Evolutionary conservation across 2,797 vertebrate genomes (phyloP).

Genomic region (Danio albolineatus): DNA sequence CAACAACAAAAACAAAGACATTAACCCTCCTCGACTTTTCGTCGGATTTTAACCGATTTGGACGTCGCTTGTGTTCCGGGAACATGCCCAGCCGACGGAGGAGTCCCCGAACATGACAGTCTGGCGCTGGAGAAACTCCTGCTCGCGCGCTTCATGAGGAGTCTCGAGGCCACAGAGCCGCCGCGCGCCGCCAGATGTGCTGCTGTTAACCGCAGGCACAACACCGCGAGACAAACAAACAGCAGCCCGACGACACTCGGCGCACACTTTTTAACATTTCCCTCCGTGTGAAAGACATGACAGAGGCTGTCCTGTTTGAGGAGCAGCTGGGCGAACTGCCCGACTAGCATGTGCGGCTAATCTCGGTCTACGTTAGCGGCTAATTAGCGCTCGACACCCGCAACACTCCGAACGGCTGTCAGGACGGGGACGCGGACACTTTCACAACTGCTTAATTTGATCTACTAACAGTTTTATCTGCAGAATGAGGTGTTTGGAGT

Average conservation of each 20-base stretch:
- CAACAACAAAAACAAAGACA: conserved; percentile 53
- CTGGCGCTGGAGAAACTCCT: conserved; percentile 75
- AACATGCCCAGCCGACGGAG: conserved; percentile 56
- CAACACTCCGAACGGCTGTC: conserved; percentile 36
- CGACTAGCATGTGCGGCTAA: conserved; percentile 47
- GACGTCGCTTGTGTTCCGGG: conserved; percentile 43
- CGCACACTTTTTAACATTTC: neutral
- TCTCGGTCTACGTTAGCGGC: conserved; percentile 42
- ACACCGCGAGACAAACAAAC: neutral
- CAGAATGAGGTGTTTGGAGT: conserved; percentile 21
- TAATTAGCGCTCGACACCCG: conserved; percentile 43
- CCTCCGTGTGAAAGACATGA: conserved; percentile 9
- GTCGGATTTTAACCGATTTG: conserved; percentile 11
- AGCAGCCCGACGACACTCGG: conserved; percentile 2
- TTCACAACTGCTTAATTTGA: neutral
- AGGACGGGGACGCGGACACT: conserved; percentile 27
- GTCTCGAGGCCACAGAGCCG: conserved; percentile 75
- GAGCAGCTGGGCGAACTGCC: conserved; percentile 36
- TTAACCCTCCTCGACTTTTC: neutral
- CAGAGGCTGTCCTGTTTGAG: conserved; percentile 26
- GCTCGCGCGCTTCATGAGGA: conserved; percentile 73
- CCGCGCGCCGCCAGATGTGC: conserved; percentile 68
- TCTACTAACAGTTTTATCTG: neutral
- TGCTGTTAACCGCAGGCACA: conserved; percentile 63
- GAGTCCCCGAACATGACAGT: conserved; percentile 69